Evolutionary conservation across 2,888 invertebrate species (phyloP), one percentile per base, ranked within the genome.

Genomic region (Metacarcinus magister): DNA sequence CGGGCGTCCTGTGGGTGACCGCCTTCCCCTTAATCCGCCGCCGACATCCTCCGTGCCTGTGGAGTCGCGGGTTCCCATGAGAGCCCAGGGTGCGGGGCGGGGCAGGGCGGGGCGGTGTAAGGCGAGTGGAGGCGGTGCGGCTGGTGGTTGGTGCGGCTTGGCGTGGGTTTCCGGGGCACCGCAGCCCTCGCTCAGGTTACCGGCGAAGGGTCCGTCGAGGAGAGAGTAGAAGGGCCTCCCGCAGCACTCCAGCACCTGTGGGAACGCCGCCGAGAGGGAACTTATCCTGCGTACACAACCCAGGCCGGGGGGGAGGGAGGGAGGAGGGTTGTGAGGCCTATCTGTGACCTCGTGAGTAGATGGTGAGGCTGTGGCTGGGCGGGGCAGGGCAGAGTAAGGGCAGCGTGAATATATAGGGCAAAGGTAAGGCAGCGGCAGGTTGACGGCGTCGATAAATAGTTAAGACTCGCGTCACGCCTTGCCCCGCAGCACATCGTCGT

Each of bases 1-100:
- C 75, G 82, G 82, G 82, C 32, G 82, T 82, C 82, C 82, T 82
- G 82, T 82, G 82, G 82, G 82, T 82, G 28, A 82, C 82, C 82
- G 7, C 82, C 32, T 75, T 54, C 54, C 32, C 82, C 10, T 32
- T 32, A 82, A 32, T 28, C 32, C 28, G 7, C 82, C 82, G 32
- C 82, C 8, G 13, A 82, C 82, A 82, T 82, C 82, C 82, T 82
- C 82, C 82, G 32, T 32, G 13, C 5, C 2, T 32, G 82, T 28
- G 82, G 82, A 75, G 75, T 75, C 75, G 82, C 32, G 82, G 82
- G 82, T 92, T 92, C 92, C n/a, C 92, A 43, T 92, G 92, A 46
- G 92, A 92, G 28, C 23, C 10, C n/a, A n/a, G n/a, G n/a, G n/a
- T n/a, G n/a, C n/a, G n/a, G n/a, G n/a, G n/a, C n/a, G 3, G 92